phyloP scores from a whole-genome alignment of 2,888 invertebrate genomes.

The Muscina levida region DNA sequence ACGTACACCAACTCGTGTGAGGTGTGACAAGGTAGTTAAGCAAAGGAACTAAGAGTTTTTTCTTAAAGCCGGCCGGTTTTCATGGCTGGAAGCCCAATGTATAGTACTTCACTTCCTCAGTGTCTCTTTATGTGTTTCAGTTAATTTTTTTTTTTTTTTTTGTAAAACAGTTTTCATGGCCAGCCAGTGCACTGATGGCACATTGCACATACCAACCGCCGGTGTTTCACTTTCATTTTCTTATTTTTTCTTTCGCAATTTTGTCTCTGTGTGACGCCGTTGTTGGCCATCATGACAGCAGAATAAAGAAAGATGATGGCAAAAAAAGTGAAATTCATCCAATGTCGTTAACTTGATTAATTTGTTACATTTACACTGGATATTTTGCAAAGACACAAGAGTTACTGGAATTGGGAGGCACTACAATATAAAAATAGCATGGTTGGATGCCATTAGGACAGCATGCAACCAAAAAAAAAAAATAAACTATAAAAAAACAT shows the following conservation, averaged over 20 bases:
- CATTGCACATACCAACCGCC: neutral
- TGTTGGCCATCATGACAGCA: slow-evolving; percentile 5
- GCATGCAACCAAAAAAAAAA: neutral
- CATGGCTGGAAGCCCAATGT: neutral
- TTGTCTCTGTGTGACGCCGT: neutral
- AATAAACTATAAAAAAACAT: neutral
- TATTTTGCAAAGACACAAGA: no score
- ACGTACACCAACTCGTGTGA: no score
- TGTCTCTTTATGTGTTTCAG: neutral
- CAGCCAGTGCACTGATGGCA: neutral
- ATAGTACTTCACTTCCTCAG: neutral
- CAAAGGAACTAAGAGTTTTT: neutral
- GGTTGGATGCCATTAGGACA: slow-evolving; percentile 34
- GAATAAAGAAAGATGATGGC: slow-evolving; percentile 26
- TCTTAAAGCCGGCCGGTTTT: slow-evolving; percentile 11
- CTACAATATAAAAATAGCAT: slow-evolving; percentile 19
- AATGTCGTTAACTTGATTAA: slow-evolving; percentile 61
- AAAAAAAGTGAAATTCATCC: slow-evolving; percentile 51
- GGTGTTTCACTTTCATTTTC: slow-evolving; percentile 17
- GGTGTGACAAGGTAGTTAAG: neutral
- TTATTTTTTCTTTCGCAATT: neutral
- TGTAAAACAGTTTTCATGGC: neutral
- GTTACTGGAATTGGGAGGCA: no score
- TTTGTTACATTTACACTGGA: slow-evolving; percentile 32
- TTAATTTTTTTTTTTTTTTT: neutral